A percentile compares a stretch with the other conserved stretches of the same genome.
Evolutionary conservation across 2,113 vertebrate species (phyloP).

Genomic region (Trinectes maculatus): DNA sequence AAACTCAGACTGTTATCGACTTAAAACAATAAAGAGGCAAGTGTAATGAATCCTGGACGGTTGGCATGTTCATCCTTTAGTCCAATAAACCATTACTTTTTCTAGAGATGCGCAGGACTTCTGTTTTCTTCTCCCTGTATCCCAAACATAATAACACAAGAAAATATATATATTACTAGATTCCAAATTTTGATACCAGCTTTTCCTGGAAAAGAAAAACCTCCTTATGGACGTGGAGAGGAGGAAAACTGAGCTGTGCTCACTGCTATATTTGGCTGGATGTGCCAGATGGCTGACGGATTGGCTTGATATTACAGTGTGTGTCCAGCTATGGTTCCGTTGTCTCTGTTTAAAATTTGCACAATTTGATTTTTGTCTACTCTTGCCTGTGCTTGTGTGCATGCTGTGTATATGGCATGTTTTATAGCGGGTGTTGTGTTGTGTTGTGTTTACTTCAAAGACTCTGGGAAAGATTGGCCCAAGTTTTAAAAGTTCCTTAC

Average conservation of each 20-base stretch:
- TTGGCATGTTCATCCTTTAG: slow-evolving; percentile 18
- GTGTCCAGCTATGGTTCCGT: slow-evolving; percentile 19
- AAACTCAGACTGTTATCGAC: slow-evolving; percentile 33
- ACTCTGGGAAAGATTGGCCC: no score
- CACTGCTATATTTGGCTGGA: slow-evolving; percentile 68
- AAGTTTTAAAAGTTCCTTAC: no score
- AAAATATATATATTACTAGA: slow-evolving; percentile 14
- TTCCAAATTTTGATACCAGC: slow-evolving; percentile 47
- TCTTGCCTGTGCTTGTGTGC: not conserved
- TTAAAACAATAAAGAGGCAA: slow-evolving; percentile 36
- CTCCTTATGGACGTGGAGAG: slow-evolving; percentile 54
- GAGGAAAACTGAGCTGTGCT: slow-evolving; percentile 54
- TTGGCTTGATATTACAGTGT: slow-evolving; percentile 46
- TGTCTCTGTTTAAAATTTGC: slow-evolving; percentile 25
- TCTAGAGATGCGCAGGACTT: slow-evolving; percentile 27
- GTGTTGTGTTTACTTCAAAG: not conserved
- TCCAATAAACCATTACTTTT: slow-evolving; percentile 25
- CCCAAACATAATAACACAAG: slow-evolving; percentile 38
- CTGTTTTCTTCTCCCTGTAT: not conserved
- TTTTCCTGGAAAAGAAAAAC: slow-evolving; percentile 60
- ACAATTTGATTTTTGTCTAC: not conserved
- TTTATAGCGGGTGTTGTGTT: no score
- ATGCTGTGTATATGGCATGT: not conserved
- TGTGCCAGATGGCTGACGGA: slow-evolving; percentile 68
- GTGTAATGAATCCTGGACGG: slow-evolving; percentile 30